These are phyloP conservation scores for Sebastes flavidus DNA, from an alignment of 2,797 vertebrate species.

Conservation along the genomic window DNA sequence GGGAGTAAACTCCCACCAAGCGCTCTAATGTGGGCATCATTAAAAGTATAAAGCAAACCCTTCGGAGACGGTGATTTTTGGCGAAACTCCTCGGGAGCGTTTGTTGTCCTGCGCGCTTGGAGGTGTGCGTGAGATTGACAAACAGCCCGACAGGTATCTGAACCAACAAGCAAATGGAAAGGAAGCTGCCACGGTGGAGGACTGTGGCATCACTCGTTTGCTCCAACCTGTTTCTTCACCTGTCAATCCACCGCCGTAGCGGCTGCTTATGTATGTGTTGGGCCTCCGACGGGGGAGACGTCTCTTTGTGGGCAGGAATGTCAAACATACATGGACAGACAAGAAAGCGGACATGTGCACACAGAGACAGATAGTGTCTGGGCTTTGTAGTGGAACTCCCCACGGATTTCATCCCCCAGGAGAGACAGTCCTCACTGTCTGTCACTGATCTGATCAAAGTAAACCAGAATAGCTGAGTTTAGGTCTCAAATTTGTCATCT, in stretches of 20 bases:
- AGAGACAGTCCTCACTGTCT: conserved; percentile 41
- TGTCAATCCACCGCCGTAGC: conserved; percentile 37
- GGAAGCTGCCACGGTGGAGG: conserved; percentile 3
- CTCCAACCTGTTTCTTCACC: conserved; percentile 19
- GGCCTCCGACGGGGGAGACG: background rate
- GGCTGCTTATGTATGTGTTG: conserved; percentile 8
- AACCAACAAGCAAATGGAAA: conserved; percentile 24
- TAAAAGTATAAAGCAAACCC: conserved; percentile 57
- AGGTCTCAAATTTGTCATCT: conserved; percentile 49
- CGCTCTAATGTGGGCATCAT: conserved; percentile 52
- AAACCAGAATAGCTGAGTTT: conserved; percentile 47
- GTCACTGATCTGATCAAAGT: conserved; percentile 59
- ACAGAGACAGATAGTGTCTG: background rate
- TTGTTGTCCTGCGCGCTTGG: conserved; percentile 32
- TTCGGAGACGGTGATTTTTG: background rate
- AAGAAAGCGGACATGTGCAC: background rate
- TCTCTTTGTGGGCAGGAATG: conserved; percentile 17
- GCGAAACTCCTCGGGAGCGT: conserved; percentile 18
- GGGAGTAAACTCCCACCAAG: conserved; percentile 53
- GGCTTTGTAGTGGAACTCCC: conserved; percentile 19
- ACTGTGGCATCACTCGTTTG: conserved; percentile 21
- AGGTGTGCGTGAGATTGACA: conserved; percentile 38
- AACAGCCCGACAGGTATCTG: conserved; percentile 22
- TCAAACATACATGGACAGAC: conserved; percentile 25
- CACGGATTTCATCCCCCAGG: conserved; percentile 20